Evolutionary conservation across 2,797 vertebrate species (phyloP).

Genomic region (Luscinia megarhynchos): DNA sequence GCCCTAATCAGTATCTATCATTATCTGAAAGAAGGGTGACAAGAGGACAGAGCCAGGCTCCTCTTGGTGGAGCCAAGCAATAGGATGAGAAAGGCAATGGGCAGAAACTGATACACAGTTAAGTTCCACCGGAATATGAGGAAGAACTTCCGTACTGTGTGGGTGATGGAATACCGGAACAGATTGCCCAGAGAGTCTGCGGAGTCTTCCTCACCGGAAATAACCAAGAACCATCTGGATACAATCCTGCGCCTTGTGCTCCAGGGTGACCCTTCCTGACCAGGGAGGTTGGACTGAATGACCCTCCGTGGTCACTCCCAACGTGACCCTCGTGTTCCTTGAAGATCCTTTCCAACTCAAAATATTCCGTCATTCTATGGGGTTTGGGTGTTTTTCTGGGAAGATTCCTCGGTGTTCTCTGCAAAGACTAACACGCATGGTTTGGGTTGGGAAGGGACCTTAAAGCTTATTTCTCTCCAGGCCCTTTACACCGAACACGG

Average conservation of each 20-base stretch:
- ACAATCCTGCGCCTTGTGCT: neutral
- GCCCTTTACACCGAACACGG: rapidly evolving
- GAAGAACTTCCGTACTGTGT: neutral
- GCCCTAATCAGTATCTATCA: neutral
- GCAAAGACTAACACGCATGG: rapidly evolving
- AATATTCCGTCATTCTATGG: neutral
- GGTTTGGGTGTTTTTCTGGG: too few species aligned
- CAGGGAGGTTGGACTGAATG: rapidly evolving
- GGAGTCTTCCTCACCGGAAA: neutral
- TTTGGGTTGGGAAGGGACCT: neutral
- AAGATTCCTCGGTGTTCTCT: neutral
- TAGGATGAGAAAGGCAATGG: neutral
- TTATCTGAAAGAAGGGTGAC: neutral
- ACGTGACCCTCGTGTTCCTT: too few species aligned
- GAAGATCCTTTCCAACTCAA: neutral
- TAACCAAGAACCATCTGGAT: rapidly evolving
- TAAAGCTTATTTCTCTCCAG: too few species aligned
- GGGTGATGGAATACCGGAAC: rapidly evolving
- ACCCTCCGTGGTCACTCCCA: neutral
- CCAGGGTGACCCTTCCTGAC: neutral
- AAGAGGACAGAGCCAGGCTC: neutral
- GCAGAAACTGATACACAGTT: neutral
- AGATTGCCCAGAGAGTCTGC: rapidly evolving
- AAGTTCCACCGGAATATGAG: neutral
- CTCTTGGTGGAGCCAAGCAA: too few species aligned